Base-by-base conservation (phyloP, 2,888 invertebrate genomes). In the Galerucella nymphaeae region DNA sequence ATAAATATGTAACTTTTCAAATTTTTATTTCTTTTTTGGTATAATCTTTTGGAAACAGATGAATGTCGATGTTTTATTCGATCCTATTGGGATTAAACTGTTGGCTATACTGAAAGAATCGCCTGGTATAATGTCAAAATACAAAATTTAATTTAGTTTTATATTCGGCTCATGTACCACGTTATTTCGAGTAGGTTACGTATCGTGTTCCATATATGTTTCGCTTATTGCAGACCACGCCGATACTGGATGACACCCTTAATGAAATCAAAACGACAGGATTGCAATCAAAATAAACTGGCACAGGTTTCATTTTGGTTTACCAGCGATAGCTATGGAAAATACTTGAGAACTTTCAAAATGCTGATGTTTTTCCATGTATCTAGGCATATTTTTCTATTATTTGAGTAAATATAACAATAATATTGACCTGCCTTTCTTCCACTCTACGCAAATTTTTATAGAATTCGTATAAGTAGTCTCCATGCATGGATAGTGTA, bases 191-290 rank as follows among this genome's bases (percentile, higher is more conserved):
- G 80, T 82, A 81, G 81, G 73, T 75, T 75, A 76, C 76, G 76
- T 76, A 80, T 80, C 81, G 81, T 80, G 82, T 83, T 81, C 82
- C 82, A 83, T 82, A 83, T 82, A 81, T 83, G 82, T 84, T 83
- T 83, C 82, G 77, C 82, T 82, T 82, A 81, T 83, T 80, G 81
- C 79, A 76, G 78, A 69, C 59, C 65, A 78, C 79, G 75, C 80
- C 81, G 77, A 81, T 82, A 81, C 81, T 81, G 80, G 83, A 84
- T 83, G 83, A 83, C 84, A 83, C 83, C 82, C 84, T 84, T 84
- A 84, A 85, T 85, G 84, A 85, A 85, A 85, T 85, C 84, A 85
- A 84, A 85, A 84, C 84, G 83, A 80, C 83, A 79, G 82, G 82
- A 81, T 81, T 80, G 82, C 83, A 83, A 84, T 84, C 84, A 84